phyloP scores from a whole-genome alignment of 2,888 invertebrate species.

The Heliconius cydno region DNA sequence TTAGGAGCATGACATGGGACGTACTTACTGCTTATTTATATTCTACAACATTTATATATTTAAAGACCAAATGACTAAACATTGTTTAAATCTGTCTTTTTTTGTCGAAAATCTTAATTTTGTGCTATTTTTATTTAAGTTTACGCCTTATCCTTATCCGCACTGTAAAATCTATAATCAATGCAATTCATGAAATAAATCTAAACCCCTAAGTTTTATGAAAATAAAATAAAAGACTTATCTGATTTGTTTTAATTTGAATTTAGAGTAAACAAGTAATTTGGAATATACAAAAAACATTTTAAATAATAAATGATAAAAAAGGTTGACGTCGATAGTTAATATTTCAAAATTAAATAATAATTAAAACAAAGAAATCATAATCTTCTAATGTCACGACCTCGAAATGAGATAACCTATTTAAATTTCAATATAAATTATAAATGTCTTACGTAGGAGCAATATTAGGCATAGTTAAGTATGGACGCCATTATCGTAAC shows the following conservation, averaged over 20 bases:
- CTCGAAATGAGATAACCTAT: conserved; percentile 25
- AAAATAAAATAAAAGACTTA: not conserved
- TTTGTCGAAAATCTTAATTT: not conserved
- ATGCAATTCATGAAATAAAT: not conserved
- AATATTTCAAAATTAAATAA: conserved; percentile 27
- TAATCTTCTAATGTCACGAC: conserved; percentile 21
- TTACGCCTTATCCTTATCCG: no score
- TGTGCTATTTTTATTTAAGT: no score
- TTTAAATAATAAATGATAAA: not conserved
- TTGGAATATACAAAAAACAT: not conserved
- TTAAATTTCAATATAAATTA: conserved; percentile 13
- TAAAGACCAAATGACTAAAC: conserved; percentile 1
- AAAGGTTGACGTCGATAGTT: not conserved
- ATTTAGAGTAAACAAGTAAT: not conserved
- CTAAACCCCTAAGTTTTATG: not conserved
- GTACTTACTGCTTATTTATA: conserved; percentile 48
- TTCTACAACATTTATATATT: conserved; percentile 13
- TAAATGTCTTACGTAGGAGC: not conserved
- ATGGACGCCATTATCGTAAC: not conserved
- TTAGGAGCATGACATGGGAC: conserved; percentile 79
- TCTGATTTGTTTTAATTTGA: not conserved
- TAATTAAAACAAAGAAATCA: conserved; percentile 22
- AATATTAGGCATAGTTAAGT: not conserved
- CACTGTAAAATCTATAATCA: no score
- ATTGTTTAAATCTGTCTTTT: not conserved